Conservation (phyloP, 2,113 vertebrate genomes). For the Zeus faber region DNA sequence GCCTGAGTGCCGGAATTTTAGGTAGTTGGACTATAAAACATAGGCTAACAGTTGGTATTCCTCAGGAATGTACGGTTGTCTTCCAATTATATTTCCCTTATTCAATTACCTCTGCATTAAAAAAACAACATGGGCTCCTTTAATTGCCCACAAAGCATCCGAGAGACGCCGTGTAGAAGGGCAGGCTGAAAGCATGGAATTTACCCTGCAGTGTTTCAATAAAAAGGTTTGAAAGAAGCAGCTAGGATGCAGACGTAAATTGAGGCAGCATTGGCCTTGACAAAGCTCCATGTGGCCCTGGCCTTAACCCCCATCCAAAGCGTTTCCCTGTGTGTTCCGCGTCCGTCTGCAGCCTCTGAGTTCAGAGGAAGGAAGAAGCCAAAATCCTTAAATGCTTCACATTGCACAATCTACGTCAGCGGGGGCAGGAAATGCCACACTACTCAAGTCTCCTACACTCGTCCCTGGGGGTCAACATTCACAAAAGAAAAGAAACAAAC, state of each 20-base stretch:
- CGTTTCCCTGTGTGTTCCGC: not conserved
- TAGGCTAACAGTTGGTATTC: no score
- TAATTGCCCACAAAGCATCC: slow-evolving; percentile 41
- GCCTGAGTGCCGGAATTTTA: no score
- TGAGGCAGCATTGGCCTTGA: not conserved
- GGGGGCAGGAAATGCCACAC: slow-evolving; percentile 56
- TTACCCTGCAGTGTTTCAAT: slow-evolving; percentile 21
- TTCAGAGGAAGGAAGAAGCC: not conserved
- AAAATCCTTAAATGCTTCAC: slow-evolving; percentile 24
- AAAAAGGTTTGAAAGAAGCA: slow-evolving; percentile 18
- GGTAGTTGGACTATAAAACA: no score
- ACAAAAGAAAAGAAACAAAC: slow-evolving; percentile 17
- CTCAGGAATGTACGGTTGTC: slow-evolving; percentile 28
- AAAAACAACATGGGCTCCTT: slow-evolving; percentile 38
- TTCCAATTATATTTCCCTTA: slow-evolving; percentile 49
- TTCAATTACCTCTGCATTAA: slow-evolving; percentile 32
- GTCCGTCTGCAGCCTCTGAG: not conserved
- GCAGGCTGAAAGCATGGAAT: slow-evolving; percentile 46
- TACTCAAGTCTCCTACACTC: slow-evolving; percentile 9
- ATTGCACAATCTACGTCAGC: slow-evolving; percentile 36
- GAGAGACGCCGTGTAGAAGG: slow-evolving; percentile 46
- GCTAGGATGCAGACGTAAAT: not conserved
- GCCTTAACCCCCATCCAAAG: not conserved
- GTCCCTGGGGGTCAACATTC: slow-evolving; percentile 18
- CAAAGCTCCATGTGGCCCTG: not conserved